phyloP scores from a whole-genome alignment of 2,113 vertebrate genomes.

The Fregata magnificens region DNA sequence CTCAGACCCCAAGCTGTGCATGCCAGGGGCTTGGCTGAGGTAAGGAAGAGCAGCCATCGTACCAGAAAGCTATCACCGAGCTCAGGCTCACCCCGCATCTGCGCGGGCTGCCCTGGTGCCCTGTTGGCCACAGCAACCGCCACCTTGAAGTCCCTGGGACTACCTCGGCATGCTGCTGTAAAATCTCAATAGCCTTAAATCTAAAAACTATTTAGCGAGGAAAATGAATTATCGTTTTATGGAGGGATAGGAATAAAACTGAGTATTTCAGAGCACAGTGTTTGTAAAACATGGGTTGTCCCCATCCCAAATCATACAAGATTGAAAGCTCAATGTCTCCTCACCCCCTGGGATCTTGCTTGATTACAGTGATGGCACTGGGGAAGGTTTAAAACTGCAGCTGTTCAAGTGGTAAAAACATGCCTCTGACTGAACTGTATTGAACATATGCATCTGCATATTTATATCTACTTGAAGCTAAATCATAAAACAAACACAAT shows the following conservation, averaged over 20 bases:
- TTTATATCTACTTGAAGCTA: neutral
- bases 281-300: neutral
- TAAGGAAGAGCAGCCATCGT: neutral
- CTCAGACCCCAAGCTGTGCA: fast-evolving
- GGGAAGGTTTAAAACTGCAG: neutral
- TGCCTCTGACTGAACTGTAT: neutral
- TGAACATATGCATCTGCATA: neutral
- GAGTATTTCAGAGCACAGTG: fast-evolving
- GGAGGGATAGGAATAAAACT: too few species aligned
- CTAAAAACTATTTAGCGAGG: fast-evolving
- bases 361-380: neutral
- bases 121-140: neutral
- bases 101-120: neutral
- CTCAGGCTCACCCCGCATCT: fast-evolving
- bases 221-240: neutral
- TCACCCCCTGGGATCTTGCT: neutral
- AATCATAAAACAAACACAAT: conserved; percentile 26
- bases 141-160: neutral
- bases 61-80: neutral
- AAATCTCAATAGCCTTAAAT: neutral
- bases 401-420: neutral
- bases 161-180: neutral
- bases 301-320: neutral
- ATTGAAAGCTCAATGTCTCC: neutral
- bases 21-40: neutral